These are phyloP conservation scores for Picathartes gymnocephalus DNA, from an alignment of 2,113 vertebrate genomes.

Conservation along the genomic window DNA sequence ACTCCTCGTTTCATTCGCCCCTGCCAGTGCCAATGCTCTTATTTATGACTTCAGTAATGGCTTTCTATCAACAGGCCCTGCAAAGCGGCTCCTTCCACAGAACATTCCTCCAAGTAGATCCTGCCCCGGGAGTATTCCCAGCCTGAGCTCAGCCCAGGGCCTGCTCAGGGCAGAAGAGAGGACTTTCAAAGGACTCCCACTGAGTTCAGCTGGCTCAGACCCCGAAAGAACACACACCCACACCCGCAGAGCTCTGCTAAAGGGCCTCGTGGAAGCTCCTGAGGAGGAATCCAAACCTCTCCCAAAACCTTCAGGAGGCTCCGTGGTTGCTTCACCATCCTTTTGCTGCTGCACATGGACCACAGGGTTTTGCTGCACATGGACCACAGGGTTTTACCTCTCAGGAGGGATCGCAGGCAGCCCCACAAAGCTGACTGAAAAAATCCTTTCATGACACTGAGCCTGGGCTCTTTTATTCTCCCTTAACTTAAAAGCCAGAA, in stretches of 20 bases:
- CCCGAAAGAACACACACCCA: background rate
- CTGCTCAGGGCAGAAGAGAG: background rate
- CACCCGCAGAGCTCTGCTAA: background rate
- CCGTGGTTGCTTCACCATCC: background rate
- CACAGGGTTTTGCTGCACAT: background rate
- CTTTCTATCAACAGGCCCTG: constrained; percentile 8
- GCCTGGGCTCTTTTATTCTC: background rate
- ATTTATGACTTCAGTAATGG: constrained; percentile 13
- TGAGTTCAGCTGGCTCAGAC: background rate
- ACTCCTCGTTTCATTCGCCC: constrained; percentile 35
- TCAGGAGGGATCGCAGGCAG: background rate
- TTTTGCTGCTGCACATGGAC: background rate
- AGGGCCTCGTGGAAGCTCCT: background rate
- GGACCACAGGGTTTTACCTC: background rate
- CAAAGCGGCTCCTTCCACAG: background rate
- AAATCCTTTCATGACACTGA: background rate
- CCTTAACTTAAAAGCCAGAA: background rate
- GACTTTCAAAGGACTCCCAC: constrained; percentile 33
- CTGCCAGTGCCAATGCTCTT: constrained; percentile 19
- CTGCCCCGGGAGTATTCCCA: background rate
- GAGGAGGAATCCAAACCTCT: background rate
- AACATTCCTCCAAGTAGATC: background rate
- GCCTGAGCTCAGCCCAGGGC: background rate
- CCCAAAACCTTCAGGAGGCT: background rate
- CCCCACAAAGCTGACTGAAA: background rate